Percentiles rank a stretch among this genome's conserved stretches.
Conservation (phyloP, 1,140 invertebrate genomes). For the Carcinoscorpius rotundicauda region DNA sequence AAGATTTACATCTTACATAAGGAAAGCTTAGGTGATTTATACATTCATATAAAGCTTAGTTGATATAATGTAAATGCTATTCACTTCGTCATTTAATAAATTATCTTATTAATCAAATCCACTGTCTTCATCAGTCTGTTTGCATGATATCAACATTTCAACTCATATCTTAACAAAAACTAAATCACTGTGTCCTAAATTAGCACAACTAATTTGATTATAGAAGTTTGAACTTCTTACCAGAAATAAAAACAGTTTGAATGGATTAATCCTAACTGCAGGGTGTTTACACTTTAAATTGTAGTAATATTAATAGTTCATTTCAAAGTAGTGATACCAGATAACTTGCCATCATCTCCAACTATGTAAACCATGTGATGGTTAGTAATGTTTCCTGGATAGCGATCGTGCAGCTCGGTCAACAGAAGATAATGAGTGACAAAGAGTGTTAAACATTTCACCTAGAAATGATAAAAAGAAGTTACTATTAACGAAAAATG, state of each 20-base stretch:
- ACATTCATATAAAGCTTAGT: too few species aligned
- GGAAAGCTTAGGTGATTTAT: too few species aligned
- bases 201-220: too few species aligned
- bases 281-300: background rate
- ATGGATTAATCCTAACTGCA: too few species aligned
- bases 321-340: background rate
- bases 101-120: too few species aligned
- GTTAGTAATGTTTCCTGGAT: conserved; percentile 32
- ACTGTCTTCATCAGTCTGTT: too few species aligned
- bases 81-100: background rate
- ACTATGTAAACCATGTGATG: conserved; percentile 40
- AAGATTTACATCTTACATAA: too few species aligned
- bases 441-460: conserved; percentile 36
- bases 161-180: too few species aligned
- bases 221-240: too few species aligned
- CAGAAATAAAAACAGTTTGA: too few species aligned
- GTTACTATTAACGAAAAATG: conserved; percentile 1
- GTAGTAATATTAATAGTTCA: background rate
- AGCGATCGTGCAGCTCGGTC: conserved; percentile 31
- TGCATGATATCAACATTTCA: too few species aligned
- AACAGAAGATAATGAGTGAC: conserved; percentile 37
- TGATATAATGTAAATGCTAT: background rate
- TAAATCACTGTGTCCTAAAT: too few species aligned
- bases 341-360: conserved; percentile 29
- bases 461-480: conserved; percentile 22